Evolutionary conservation across 2,113 vertebrate species (phyloP), one percentile per base, ranked within the genome.

Genomic region (Coturnix japonica): DNA sequence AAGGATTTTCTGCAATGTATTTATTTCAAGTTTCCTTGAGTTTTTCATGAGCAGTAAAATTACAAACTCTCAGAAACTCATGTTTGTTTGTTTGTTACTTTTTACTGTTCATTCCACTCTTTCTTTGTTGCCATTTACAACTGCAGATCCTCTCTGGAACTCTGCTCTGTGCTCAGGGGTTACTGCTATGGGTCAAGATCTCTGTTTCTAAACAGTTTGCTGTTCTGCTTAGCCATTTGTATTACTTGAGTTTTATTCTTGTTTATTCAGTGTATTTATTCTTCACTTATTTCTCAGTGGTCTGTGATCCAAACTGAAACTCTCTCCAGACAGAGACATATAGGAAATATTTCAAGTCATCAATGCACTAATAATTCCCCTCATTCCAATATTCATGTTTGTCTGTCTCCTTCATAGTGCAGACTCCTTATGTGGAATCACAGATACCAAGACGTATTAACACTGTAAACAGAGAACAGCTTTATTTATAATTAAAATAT

Each of bases 1-100:
- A 47, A 12, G 7, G 2, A 0, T 18, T 69, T 35, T 11, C 28
- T 1, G 0, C 35, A 25, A n/a, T 0, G 0, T 18, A 44, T 46
- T 71, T 75, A 44, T 35, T 71, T 18, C 9, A 51, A 31, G 15
- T 43, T 66, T 66, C 4, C 46, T 72, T n/a, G 72, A 56, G 3
- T 3, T 4, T 9, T 33, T 59, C 16, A n/a, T n/a, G 4, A 23
- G 6, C 11, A 78, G 26, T 9, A 82, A 79, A 67, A 75, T 15
- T 12, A 5, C 28, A 6, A 6, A 8, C 3, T 47, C 51, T n/a
- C 35, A 77, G n/a, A 65, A 73, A 47, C 2, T 51, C 70, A 16
- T 9, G 46, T 47, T 22, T 47, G 5, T 47, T 44, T 44, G 18
- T 44, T 44, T 44, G 7, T 47, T 49, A 23, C 22, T 23, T 49